Percentiles rank a stretch among this genome's conserved stretches.
Conservation (phyloP, 1,140 invertebrate genomes). For the Drosophila albomicans region DNA sequence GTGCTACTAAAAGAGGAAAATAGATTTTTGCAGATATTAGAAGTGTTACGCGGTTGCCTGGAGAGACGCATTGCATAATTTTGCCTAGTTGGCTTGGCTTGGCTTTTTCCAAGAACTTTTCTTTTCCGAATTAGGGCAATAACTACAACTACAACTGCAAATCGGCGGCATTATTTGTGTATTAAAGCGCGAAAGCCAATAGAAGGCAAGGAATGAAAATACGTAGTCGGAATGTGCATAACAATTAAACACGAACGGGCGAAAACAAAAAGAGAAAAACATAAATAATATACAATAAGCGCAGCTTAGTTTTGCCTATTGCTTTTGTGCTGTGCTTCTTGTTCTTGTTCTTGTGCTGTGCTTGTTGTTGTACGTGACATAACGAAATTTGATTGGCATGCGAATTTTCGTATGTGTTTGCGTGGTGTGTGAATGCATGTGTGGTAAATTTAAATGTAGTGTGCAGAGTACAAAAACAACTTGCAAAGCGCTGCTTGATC, state of each 20-base stretch:
- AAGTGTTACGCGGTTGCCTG: conserved; percentile 43
- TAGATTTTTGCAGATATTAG: conserved; percentile 14
- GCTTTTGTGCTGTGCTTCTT: conserved; percentile 35
- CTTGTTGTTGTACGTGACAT: conserved; percentile 71
- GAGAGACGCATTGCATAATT: conserved; percentile 67
- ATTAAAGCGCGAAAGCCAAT: conserved; percentile 23
- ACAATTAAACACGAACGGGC: conserved; percentile 51
- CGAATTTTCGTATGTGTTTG: conserved; percentile 14
- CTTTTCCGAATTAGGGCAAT: conserved; percentile 30
- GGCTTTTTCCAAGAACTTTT: conserved; percentile 46
- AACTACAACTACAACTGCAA: conserved; percentile 9
- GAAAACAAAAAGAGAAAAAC: conserved; percentile 29
- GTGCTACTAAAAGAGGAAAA: conserved; percentile 10
- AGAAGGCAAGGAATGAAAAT: conserved; percentile 24
- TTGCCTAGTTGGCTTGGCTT: conserved; percentile 27
- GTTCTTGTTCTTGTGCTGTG: conserved; percentile 23
- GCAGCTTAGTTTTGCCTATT: conserved; percentile 46
- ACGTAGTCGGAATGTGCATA: conserved; percentile 59
- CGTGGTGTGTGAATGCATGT: conserved; percentile 14
- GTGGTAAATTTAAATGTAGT: conserved; percentile 9
- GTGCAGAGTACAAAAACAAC: conserved; percentile 29
- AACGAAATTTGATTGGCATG: conserved; percentile 55
- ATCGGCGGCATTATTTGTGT: conserved; percentile 29
- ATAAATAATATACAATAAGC: conserved; percentile 75
- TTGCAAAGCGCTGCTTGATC: conserved; percentile 23